Base-by-base conservation (phyloP, 2,113 vertebrate genomes). In the Gallinago media region DNA sequence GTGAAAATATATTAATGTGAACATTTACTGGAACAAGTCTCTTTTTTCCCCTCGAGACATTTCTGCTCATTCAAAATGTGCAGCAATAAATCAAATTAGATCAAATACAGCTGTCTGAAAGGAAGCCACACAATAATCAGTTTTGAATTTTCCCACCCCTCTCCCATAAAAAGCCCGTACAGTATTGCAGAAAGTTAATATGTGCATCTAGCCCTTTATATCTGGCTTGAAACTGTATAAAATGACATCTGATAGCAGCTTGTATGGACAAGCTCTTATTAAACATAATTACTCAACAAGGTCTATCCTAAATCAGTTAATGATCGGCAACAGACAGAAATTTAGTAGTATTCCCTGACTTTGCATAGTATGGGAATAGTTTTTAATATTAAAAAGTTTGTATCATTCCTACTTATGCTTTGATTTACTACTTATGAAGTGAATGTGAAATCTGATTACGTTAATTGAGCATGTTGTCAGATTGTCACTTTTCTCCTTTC, bases 121-220 rank as follows among this genome's bases (percentile, higher is more conserved):
- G 18, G 34, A 84, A 91, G 91, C 93, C 93, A 88, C n/a, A 94
- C 83, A 85, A 90, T 79, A 96, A 97, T 88, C 92, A 65, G 74
- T 94, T 96, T 95, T 94, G 94, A 95, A 93, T 94, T 94, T 95
- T 97, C 94, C 94, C 95, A 96, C 93, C 89, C 83, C 61, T 92
- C 84, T 96, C 91, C 68, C 89, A 92, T 87, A 92, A 94, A 85
- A 70, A 81, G 77, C 52, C 77, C 34, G 77, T 54, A 77, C 76
- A 62, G 65, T n/a, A 32, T 94, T 97, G 92, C 67, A 96, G 90
- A 97, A 94, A 93, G 77, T 93, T 74, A 90, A 71, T 73, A 89
- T 59, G 93, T 78, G 94, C 95, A 92, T 20, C 85, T 76, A 92
- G 26, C 88, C 71, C 67, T 54, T 94, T 72, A 67, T 83, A 94